Evolutionary conservation across 1,140 invertebrate genomes (phyloP).

Genomic region (Choristoneura fumiferana): DNA sequence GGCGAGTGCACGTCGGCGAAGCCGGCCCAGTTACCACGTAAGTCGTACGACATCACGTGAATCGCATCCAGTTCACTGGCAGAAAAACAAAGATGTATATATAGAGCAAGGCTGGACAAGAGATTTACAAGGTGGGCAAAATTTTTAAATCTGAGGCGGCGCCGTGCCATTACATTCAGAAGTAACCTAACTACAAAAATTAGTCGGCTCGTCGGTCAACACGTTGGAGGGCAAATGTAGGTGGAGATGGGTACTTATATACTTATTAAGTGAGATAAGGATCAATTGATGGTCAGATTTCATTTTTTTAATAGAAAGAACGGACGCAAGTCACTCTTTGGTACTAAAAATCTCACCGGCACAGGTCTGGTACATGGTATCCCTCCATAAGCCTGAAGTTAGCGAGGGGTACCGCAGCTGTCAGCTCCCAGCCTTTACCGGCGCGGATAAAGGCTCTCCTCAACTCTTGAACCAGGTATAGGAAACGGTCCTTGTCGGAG

Average conservation of each 20-base stretch:
- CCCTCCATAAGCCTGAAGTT: slow-evolving; percentile 92
- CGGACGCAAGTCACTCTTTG: too few relatives aligned
- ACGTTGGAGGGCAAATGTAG: too few relatives aligned
- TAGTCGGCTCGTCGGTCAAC: too few relatives aligned
- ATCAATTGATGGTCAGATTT: too few relatives aligned
- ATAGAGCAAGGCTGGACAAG: too few relatives aligned
- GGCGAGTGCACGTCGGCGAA: slow-evolving; percentile 93
- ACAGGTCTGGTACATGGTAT: slow-evolving; percentile 92
- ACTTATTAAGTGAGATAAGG: too few relatives aligned
- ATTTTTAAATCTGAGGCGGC: too few relatives aligned
- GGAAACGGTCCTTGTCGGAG: slow-evolving; percentile 90
- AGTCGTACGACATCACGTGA: slow-evolving; percentile 94
- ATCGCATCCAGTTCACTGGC: slow-evolving; percentile 87
- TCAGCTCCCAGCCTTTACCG: slow-evolving; percentile 90
- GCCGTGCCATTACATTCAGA: too few relatives aligned
- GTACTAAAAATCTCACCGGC: slow-evolving; percentile 83
- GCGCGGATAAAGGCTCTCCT: slow-evolving; percentile 86
- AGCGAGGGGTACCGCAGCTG: slow-evolving; percentile 91
- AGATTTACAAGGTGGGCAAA: too few relatives aligned
- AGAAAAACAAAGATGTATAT: slow-evolving; percentile 10
- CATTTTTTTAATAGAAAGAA: too few relatives aligned
- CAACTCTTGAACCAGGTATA: slow-evolving; percentile 91
- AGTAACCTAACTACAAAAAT: too few relatives aligned
- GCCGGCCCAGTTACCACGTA: slow-evolving; percentile 94
- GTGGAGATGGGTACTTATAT: too few relatives aligned